phyloP scores from a whole-genome alignment of 2,888 invertebrate genomes.

The Chorisops tibialis region DNA sequence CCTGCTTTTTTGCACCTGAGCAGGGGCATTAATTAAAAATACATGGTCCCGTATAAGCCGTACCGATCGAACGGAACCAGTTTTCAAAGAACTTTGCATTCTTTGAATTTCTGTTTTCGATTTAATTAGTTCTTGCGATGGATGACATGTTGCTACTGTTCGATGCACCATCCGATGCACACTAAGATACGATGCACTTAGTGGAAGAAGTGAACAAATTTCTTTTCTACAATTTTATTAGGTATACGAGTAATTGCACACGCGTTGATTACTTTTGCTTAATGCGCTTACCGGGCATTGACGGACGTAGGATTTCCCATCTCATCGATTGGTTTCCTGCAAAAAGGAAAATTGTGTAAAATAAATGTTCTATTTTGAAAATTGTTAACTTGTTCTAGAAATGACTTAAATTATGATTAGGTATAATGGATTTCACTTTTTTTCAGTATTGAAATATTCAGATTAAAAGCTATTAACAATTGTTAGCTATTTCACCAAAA shows the following conservation, averaged over 20 bases:
- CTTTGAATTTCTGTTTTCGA: conserved; percentile 35
- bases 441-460: no score
- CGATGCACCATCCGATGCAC: background rate
- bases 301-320: conserved; percentile 80
- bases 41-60: conserved; percentile 27
- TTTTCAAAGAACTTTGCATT: conserved; percentile 37
- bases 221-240: conserved; percentile 28
- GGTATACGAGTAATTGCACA: conserved; percentile 4
- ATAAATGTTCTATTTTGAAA: no score
- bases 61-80: conserved; percentile 3
- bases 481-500: no score
- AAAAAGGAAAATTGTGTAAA: conserved; percentile 58
- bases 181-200: background rate
- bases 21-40: conserved; percentile 32
- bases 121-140: conserved; percentile 35
- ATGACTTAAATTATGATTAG: no score
- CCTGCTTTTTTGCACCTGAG: conserved; percentile 11
- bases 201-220: conserved; percentile 15
- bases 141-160: background rate
- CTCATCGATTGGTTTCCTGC: conserved; percentile 83
- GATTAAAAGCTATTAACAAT: no score
- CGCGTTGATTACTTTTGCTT: background rate
- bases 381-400: no score
- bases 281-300: conserved; percentile 76
- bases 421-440: no score